Evolutionary conservation across 2,797 vertebrate genomes (phyloP).

Genomic region (Chrosomus eos): DNA sequence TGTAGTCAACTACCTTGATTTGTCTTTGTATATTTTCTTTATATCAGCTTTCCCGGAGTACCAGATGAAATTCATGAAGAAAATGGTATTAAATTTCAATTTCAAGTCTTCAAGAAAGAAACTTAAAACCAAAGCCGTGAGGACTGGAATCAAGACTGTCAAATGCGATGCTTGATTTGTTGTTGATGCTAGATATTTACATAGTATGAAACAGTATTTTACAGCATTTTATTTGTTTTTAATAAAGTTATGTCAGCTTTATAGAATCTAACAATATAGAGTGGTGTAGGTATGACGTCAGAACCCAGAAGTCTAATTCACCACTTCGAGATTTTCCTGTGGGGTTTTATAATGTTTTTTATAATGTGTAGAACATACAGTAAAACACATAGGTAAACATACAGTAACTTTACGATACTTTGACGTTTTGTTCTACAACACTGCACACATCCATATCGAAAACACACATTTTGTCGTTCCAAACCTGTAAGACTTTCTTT

Average conservation of each 20-base stretch:
- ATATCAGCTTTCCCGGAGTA: slow-evolving; percentile 74
- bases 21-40: slow-evolving; percentile 41
- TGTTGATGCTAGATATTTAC: slow-evolving; percentile 1
- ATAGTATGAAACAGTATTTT: not conserved
- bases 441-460: too few species aligned
- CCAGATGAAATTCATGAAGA: slow-evolving; percentile 80
- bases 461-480: too few species aligned
- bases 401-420: too few species aligned
- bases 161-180: not conserved
- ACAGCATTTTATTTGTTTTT: not conserved
- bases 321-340: too few species aligned
- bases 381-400: too few species aligned
- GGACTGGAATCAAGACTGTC: not conserved
- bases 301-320: too few species aligned
- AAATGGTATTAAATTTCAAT: slow-evolving; percentile 79
- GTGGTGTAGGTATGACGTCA: too few species aligned
- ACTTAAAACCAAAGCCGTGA: not conserved
- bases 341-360: too few species aligned
- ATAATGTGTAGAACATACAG: too few species aligned
- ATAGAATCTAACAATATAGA: not conserved
- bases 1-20: not conserved
- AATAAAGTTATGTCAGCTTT: not conserved
- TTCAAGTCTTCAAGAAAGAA: slow-evolving; percentile 78
- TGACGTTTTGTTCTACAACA: too few species aligned
- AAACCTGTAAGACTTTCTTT: too few species aligned